A percentile compares a stretch with the other conserved stretches of the same genome.
Conservation (phyloP, 1,140 invertebrate species). For the Aphelinus atriplicis region DNA sequence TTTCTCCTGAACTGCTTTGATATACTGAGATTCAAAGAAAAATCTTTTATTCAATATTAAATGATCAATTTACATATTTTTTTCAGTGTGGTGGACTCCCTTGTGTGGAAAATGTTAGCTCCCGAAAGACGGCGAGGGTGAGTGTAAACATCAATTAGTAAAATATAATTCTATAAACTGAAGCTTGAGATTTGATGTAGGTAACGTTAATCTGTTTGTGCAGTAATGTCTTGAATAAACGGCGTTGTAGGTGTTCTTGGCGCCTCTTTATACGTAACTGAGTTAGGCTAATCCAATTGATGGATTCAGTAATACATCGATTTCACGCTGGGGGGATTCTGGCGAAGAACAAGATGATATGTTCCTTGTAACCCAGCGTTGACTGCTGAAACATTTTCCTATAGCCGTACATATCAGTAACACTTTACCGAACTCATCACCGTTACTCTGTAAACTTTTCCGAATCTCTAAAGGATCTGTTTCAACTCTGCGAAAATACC, state of each 20-base stretch:
- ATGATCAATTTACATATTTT: slow-evolving; percentile 44
- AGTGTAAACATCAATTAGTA: slow-evolving; percentile 44
- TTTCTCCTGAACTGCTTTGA: no score
- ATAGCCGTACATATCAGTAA: no score
- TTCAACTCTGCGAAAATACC: no score
- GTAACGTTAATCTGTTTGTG: slow-evolving; percentile 21
- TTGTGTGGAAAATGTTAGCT: slow-evolving; percentile 54
- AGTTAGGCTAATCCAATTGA: slow-evolving; percentile 59
- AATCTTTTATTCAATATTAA: no score
- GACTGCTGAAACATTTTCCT: no score
- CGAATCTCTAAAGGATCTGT: no score
- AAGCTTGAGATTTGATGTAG: background rate
- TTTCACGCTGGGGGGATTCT: slow-evolving; percentile 37
- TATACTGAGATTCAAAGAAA: no score
- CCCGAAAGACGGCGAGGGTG: slow-evolving; percentile 60
- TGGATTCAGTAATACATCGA: slow-evolving; percentile 43
- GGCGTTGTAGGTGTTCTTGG: slow-evolving; percentile 50
- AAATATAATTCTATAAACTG: background rate
- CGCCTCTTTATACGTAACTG: slow-evolving; percentile 50
- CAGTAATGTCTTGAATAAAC: slow-evolving; percentile 2
- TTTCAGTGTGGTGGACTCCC: slow-evolving; percentile 65
- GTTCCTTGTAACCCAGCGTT: no score
- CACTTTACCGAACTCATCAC: no score
- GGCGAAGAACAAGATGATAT: background rate
- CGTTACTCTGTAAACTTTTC: no score